phyloP scores from a whole-genome alignment of 1,140 invertebrate genomes.

The Teleogryllus occipitalis region DNA sequence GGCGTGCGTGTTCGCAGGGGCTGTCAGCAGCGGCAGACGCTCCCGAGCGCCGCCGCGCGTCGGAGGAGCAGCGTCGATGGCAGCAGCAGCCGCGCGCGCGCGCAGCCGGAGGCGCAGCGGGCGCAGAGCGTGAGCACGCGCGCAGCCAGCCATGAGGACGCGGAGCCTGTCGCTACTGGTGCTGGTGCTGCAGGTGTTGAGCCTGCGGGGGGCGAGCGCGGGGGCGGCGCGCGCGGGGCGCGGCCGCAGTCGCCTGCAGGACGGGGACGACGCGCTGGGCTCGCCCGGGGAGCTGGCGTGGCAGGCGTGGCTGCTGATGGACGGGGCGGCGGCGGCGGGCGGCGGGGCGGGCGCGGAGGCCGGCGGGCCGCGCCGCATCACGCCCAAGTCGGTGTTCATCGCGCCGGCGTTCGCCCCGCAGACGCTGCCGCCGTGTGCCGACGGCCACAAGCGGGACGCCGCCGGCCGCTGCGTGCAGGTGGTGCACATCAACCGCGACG shows the following conservation, averaged over 20 bases:
- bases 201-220: neutral
- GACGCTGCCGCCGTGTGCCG: neutral
- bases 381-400: neutral
- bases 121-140: neutral
- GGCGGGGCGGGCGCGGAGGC: neutral
- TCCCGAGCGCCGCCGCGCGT: no score
- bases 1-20: neutral
- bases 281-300: neutral
- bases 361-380: neutral
- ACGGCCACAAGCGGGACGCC: neutral
- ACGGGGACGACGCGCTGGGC: neutral
- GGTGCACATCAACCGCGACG: neutral
- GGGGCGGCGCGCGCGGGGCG: no score
- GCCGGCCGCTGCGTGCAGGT: neutral
- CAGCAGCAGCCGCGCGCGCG: neutral
- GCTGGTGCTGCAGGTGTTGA: neutral
- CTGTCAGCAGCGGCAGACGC: neutral
- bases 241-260: neutral
- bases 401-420: neutral
- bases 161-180: neutral
- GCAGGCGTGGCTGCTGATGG: neutral
- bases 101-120: neutral
- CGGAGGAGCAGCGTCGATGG: neutral
- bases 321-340: neutral
- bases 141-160: neutral